Conservation (phyloP, 2,113 vertebrate species). For the Gambusia affinis region DNA sequence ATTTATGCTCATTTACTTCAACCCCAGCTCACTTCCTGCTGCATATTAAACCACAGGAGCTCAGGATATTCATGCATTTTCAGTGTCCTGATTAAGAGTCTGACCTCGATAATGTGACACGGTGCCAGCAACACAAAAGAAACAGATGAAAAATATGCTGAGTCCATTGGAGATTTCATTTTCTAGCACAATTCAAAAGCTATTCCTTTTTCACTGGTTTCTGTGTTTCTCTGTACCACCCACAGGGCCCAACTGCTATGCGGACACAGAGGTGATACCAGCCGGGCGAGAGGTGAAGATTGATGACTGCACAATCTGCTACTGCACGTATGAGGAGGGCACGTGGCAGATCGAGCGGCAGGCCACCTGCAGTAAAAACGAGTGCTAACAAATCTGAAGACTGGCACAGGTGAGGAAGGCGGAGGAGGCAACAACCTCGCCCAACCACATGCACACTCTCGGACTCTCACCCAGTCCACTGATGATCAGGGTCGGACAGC, state of each 20-base stretch:
- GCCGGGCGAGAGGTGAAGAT: conserved; percentile 96
- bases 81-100: neutral
- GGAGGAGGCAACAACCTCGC: conserved; percentile 32
- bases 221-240: conserved; percentile 40
- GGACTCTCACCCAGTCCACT: conserved; percentile 65
- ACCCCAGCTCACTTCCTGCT: conserved; percentile 4
- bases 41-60: conserved; percentile 1
- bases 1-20: conserved; percentile 2
- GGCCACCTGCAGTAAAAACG: conserved; percentile 96
- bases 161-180: conserved; percentile 25
- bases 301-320: conserved; percentile 96
- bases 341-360: conserved; percentile 96
- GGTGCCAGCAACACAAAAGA: conserved; percentile 21
- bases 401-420: conserved; percentile 21
- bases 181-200: neutral
- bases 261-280: conserved; percentile 93
- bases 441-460: conserved; percentile 43
- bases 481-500: conserved; percentile 59
- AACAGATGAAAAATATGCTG: neutral
- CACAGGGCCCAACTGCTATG: conserved; percentile 96
- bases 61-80: conserved; percentile 17
- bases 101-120: conserved; percentile 23
- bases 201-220: neutral
- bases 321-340: conserved; percentile 97
- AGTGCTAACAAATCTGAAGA: conserved; percentile 91